Percentiles rank a stretch among this genome's conserved stretches.
Conservation (phyloP, 2,797 vertebrate species). For the Anableps anableps region DNA sequence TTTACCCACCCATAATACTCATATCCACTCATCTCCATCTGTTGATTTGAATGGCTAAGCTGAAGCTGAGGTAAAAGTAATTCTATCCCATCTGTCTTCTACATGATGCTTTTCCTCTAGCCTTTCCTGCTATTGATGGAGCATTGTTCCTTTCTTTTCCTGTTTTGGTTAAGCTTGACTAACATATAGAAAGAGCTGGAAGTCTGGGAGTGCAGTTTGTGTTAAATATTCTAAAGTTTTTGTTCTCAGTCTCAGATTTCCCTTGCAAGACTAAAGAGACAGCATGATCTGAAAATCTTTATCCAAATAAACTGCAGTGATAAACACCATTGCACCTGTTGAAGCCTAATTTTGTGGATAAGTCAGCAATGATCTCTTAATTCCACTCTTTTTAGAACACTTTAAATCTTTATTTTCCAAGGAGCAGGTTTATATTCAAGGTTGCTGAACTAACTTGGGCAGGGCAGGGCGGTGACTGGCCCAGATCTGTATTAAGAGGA, state of each 20-base stretch:
- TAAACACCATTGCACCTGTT: conserved; percentile 20
- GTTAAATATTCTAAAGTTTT: conserved; percentile 2
- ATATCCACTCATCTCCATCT: neutral
- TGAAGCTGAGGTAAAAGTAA: conserved; percentile 30
- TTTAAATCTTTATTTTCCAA: conserved; percentile 38
- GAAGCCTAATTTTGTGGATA: conserved; percentile 18
- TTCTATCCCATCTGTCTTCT: conserved; percentile 44
- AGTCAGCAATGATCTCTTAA: conserved; percentile 21
- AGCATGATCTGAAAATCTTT: neutral
- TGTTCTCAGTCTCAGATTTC: neutral
- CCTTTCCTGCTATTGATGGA: conserved; percentile 56
- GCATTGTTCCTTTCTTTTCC: conserved; percentile 58
- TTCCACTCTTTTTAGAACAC: conserved; percentile 32
- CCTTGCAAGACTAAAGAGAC: neutral
- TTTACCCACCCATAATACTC: neutral
- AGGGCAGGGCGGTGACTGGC: conserved; percentile 31
- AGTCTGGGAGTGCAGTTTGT: conserved; percentile 17
- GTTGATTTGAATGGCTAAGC: conserved; percentile 23
- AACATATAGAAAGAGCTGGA: conserved; percentile 39
- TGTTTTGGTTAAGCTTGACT: conserved; percentile 47
- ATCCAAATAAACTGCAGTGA: conserved; percentile 28
- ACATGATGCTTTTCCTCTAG: conserved; percentile 36
- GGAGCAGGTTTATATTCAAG: conserved; percentile 27
- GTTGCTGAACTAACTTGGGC: conserved; percentile 38
- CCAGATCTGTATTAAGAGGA: conserved; percentile 54